These are phyloP conservation scores for Eristalis arbustorum DNA, from an alignment of 2,888 invertebrate genomes.

Conservation along the genomic window DNA sequence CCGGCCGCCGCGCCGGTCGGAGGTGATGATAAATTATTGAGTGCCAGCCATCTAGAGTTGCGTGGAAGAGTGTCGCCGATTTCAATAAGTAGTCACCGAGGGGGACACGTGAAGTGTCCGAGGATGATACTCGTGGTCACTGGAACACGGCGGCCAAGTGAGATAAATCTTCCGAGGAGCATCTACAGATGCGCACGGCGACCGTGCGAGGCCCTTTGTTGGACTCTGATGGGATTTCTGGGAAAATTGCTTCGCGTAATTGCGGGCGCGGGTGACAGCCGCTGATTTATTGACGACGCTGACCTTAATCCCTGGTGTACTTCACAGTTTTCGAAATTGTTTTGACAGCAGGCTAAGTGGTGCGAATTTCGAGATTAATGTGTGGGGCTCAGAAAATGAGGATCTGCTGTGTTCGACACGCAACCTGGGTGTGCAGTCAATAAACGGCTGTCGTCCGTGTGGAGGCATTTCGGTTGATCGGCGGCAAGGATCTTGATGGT, in stretches of 20 bases:
- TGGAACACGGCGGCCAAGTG: not conserved
- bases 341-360: slow-evolving; percentile 33
- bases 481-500: not conserved
- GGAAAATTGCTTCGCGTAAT: slow-evolving; percentile 14
- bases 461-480: no score
- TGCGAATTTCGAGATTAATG: slow-evolving; percentile 21
- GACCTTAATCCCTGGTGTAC: slow-evolving; percentile 25
- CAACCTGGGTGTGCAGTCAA: not conserved
- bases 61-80: slow-evolving; percentile 29
- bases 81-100: slow-evolving; percentile 15
- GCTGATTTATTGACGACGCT: slow-evolving; percentile 20
- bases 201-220: slow-evolving; percentile 4
- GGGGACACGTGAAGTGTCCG: not conserved
- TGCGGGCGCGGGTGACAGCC: slow-evolving; percentile 8
- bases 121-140: not conserved
- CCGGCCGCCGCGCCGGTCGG: no score
- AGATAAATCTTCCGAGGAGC: slow-evolving; percentile 20
- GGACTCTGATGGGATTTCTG: not conserved
- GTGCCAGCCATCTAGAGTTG: not conserved
- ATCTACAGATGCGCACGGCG: not conserved
- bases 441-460: not conserved
- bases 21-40: slow-evolving; percentile 28
- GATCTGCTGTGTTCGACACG: not conserved
- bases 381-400: not conserved
- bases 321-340: slow-evolving; percentile 5